Evolutionary conservation across 2,113 vertebrate genomes (phyloP), one percentile per base, ranked within the genome.

Genomic region (Ia io): DNA sequence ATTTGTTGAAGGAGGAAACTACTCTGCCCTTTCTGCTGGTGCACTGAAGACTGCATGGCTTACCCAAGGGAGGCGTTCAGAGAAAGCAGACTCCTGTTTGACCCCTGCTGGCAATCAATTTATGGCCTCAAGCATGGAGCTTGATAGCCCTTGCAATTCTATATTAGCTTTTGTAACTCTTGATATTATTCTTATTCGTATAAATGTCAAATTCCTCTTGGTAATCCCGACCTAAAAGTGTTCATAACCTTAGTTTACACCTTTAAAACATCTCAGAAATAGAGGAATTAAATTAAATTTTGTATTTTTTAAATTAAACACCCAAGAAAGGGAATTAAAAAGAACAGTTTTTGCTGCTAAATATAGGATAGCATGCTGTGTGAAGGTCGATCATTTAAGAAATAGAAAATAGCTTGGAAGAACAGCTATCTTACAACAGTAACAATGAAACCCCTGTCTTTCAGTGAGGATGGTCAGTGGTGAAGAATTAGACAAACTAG

Each of bases 181-280:
- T 56, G 79, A 37, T 95, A 87, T 90, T 95, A 96, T 90, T 95
- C 69, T 96, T 87, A 97, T 91, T 97, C 91, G 88, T 85, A 95
- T 73, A 96, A 95, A 92, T 92, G 86, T 92, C 96, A 96, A 67
- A 90, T 83, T 97, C 82, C 61, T 94, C 61, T 85, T 71, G 84
- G 82, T 85, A 90, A 88, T 35, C 67, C 73, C 85, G 77, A 96
- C 88, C 85, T 53, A 53, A 90, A 85, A 90, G 30, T 90, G 84
- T 69, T n/a, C 30, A 10, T 88, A 88, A 92, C 77, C 88, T 95
- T 93, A 84, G 86, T 73, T 92, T 73, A 92, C 14, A 96, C n/a
- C 80, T 85, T 92, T 67, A 87, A 93, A 93, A 95, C 77, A 86
- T 47, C 32, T 73, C 78, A 89, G 95, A 88, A 80, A 90, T 49